Conservation (phyloP, 2,113 vertebrate species). For the Terrapene triunguis region DNA sequence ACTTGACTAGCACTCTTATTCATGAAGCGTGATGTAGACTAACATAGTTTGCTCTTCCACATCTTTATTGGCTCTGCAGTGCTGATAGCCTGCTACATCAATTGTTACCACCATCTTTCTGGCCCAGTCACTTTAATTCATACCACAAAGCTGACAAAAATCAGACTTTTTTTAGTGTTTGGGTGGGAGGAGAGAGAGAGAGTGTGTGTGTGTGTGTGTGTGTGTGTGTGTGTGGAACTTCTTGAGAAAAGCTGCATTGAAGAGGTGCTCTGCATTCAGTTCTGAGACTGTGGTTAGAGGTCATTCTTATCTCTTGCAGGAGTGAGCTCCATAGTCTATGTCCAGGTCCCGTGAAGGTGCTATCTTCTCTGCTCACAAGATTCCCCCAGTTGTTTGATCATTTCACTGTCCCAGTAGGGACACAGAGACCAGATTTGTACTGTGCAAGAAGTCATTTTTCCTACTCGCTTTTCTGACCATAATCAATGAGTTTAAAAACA, state of each 20-base stretch:
- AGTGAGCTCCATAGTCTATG: background rate
- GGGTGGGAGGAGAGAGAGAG: background rate
- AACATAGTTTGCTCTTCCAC: background rate
- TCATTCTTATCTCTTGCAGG: background rate
- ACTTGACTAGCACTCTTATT: background rate
- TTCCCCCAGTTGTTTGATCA: background rate
- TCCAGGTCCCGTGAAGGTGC: background rate
- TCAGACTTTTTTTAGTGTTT: background rate
- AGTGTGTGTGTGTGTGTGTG: background rate
- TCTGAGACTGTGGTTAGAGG: background rate
- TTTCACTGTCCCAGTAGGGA: background rate
- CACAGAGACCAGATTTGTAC: background rate
- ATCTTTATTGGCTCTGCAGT: background rate
- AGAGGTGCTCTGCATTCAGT: background rate
- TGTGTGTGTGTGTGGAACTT: background rate
- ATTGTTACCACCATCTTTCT: background rate
- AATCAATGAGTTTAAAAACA: background rate
- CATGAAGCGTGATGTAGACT: background rate
- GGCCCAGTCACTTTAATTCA: background rate
- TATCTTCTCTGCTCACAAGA: background rate
- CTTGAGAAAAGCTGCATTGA: background rate
- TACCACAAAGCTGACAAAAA: background rate
- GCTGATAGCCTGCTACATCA: background rate
- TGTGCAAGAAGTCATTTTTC: background rate
- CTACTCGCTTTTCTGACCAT: background rate